Base-by-base conservation (phyloP, 2,888 invertebrate species). In the Epinotia brunnichana region DNA sequence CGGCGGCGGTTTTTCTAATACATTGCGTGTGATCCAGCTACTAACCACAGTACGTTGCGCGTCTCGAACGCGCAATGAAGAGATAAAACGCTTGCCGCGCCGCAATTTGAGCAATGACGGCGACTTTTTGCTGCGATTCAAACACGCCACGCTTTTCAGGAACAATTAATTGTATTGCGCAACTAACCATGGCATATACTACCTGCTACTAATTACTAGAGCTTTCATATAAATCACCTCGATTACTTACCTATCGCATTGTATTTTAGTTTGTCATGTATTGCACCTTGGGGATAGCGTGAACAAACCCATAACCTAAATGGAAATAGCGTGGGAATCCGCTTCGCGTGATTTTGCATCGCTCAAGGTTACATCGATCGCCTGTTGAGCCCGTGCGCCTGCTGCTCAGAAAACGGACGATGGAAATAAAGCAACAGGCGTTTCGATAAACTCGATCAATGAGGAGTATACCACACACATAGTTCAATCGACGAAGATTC, bases 361-460 rank as follows among this genome's bases (percentile, higher is more conserved):
- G 11, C 17, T 24, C 70, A 71, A 71, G 70, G 70, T 66, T 53
- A 57, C 70, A 71, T 71, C 64, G 70, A 71, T 71, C 59, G 70
- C 66, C 70, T 71, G 70, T 71, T 71, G 60, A 69, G 53, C 24
- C 54, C 11, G n/a, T 9, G 17, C 13, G 17, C 2, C n/a, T 59
- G 70, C 41, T 63, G 62, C 44, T 21, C 17, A 13, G 51, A 19
- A 13, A 57, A 63, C 19, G 44, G 2, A 29, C 13, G 53, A 1
- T 62, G 69, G 44, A n/a, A 44, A 5, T 11, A 29, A 35, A 56
- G 69, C 69, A 70, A 70, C 63, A 70, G 70, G 63, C 54, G 29
- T 11, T 61, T 3, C 3, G 0, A 59, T 48, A 48, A 48, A 44
- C 15, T 15, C 15, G 15, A 15, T 44, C 13, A 13, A 13, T 44